Evolutionary conservation across 2,888 invertebrate genomes (phyloP).

Genomic region (Drosophila yooni): DNA sequence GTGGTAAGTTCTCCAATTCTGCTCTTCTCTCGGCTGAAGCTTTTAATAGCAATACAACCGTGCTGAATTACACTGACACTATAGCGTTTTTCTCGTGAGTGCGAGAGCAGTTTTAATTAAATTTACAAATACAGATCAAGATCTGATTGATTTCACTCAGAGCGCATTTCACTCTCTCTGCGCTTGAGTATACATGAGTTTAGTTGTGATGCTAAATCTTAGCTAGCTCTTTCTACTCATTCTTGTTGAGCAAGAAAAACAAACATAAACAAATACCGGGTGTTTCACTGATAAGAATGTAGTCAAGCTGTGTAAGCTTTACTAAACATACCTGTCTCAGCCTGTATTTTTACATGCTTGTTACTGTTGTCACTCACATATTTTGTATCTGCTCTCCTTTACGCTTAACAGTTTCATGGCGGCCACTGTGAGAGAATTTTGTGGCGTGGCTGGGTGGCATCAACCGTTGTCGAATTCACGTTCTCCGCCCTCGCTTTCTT

Average conservation of each 20-base stretch:
- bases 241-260: slow-evolving; percentile 31
- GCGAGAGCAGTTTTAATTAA: slow-evolving; percentile 25
- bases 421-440: slow-evolving; percentile 91
- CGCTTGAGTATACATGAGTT: background rate
- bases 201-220: slow-evolving; percentile 23
- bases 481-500: slow-evolving; percentile 96
- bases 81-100: background rate
- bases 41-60: background rate
- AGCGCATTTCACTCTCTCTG: slow-evolving; percentile 19
- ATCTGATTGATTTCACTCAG: slow-evolving; percentile 28
- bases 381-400: slow-evolving; percentile 7
- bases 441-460: slow-evolving; percentile 92
- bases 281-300: slow-evolving; percentile 22
- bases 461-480: slow-evolving; percentile 90
- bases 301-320: background rate
- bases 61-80: background rate
- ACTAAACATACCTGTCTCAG: slow-evolving; percentile 7
- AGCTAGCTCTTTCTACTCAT: slow-evolving; percentile 18
- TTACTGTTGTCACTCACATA: background rate
- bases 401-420: slow-evolving; percentile 90
- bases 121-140: slow-evolving; percentile 32
- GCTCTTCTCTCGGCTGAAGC: background rate
- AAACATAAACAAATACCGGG: slow-evolving; percentile 40
- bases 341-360: background rate
- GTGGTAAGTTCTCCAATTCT: slow-evolving; percentile 74